Conservation (phyloP, 2,888 invertebrate species). For the Ligdia adustata region DNA sequence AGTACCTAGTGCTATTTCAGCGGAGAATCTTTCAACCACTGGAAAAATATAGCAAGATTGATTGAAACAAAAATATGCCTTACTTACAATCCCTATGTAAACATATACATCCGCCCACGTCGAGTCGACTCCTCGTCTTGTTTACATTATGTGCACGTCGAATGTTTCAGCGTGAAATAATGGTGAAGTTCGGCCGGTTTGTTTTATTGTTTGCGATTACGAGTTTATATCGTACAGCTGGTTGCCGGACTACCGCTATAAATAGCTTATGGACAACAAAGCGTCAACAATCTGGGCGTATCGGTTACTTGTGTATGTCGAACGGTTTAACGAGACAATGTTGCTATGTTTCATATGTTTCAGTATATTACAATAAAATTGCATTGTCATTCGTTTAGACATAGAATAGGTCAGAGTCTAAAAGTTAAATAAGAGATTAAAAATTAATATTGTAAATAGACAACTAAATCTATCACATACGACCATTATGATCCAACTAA, state of each 20-base stretch:
- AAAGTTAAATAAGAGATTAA: no score
- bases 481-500: no score
- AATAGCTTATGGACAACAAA: slow-evolving; percentile 76
- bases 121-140: slow-evolving; percentile 59
- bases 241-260: slow-evolving; percentile 75
- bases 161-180: slow-evolving; percentile 73
- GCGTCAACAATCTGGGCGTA: slow-evolving; percentile 57
- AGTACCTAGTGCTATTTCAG: slow-evolving; percentile 13
- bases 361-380: no score
- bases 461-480: no score
- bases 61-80: slow-evolving; percentile 48
- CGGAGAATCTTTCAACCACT: slow-evolving; percentile 9
- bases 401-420: no score
- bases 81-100: slow-evolving; percentile 64
- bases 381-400: no score
- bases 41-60: slow-evolving; percentile 31
- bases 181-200: slow-evolving; percentile 65
- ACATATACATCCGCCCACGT: slow-evolving; percentile 65
- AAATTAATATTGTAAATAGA: no score
- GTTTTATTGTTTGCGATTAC: slow-evolving; percentile 71
- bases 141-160: slow-evolving; percentile 72
- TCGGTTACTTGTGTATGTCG: slow-evolving; percentile 45
- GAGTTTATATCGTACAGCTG: slow-evolving; percentile 76
- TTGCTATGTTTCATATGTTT: no score
- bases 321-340: no score